Percentiles rank a stretch among this genome's conserved stretches.
Evolutionary conservation across 2,797 vertebrate species (phyloP).

Genomic region (Poliocrania exsul): DNA sequence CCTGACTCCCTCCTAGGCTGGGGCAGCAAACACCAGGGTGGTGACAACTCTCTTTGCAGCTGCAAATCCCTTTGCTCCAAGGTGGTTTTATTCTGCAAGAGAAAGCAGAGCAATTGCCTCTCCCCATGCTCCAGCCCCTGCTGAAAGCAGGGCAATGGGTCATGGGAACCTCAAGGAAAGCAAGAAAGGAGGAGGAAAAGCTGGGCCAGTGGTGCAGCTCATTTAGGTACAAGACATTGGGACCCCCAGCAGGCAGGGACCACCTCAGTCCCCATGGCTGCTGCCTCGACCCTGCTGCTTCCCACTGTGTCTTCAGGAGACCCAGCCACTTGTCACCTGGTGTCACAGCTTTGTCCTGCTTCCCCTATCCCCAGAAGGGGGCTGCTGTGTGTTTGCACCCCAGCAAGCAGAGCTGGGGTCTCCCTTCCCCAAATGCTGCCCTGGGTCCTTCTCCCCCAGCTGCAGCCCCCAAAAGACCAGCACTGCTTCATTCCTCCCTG

Average conservation of each 20-base stretch:
- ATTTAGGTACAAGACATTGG: accelerated
- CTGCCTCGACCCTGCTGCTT: background rate
- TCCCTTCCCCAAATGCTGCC: background rate
- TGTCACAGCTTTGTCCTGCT: background rate
- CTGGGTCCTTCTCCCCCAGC: background rate
- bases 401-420: background rate
- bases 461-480: background rate
- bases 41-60: background rate
- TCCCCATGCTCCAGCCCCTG: background rate
- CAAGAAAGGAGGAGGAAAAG: background rate
- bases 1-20: background rate
- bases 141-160: background rate
- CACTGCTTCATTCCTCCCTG: accelerated
- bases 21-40: accelerated
- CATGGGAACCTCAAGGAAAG: background rate
- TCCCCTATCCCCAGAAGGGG: background rate
- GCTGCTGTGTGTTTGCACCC: accelerated
- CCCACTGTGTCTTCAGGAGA: background rate
- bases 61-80: background rate
- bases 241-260: background rate
- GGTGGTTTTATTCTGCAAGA: background rate
- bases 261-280: background rate
- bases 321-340: background rate
- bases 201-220: background rate
- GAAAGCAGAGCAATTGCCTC: background rate